Percentiles rank a stretch among this genome's conserved stretches.
phyloP scores from a whole-genome alignment of 2,888 invertebrate species.

The Pheosia tremula region DNA sequence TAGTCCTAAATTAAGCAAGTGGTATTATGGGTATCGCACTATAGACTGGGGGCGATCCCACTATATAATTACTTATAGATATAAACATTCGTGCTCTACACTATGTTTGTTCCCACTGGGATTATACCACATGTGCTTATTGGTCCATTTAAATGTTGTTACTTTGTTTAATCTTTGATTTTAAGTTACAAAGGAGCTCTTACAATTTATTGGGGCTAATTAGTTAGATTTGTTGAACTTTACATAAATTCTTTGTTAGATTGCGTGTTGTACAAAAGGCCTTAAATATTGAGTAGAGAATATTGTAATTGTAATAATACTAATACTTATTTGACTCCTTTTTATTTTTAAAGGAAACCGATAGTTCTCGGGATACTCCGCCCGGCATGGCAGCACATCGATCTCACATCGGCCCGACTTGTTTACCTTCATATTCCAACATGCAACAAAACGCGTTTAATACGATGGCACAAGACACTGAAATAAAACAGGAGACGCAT shows the following conservation, averaged over 20 bases:
- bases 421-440: conserved; percentile 49
- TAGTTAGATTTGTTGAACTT: too few relatives aligned
- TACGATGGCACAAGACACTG: conserved; percentile 52
- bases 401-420: conserved; percentile 47
- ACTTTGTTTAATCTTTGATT: not conserved
- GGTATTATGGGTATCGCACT: too few relatives aligned
- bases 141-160: not conserved
- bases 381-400: conserved; percentile 57
- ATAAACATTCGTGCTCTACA: too few relatives aligned
- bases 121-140: too few relatives aligned
- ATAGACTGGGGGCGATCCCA: too few relatives aligned
- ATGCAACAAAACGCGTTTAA: conserved; percentile 55
- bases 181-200: not conserved
- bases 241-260: too few relatives aligned
- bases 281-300: not conserved
- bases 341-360: conserved; percentile 65
- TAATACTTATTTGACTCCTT: not conserved
- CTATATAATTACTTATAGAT: too few relatives aligned
- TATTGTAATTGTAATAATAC: not conserved
- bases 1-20: too few relatives aligned
- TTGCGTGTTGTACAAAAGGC: not conserved
- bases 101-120: too few relatives aligned
- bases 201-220: too few relatives aligned
- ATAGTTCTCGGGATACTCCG: conserved; percentile 58
- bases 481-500: conserved; percentile 67